These are phyloP conservation scores for Darevskia nairensis DNA, from an alignment of 2,797 vertebrate genomes.

Conservation along the genomic window DNA sequence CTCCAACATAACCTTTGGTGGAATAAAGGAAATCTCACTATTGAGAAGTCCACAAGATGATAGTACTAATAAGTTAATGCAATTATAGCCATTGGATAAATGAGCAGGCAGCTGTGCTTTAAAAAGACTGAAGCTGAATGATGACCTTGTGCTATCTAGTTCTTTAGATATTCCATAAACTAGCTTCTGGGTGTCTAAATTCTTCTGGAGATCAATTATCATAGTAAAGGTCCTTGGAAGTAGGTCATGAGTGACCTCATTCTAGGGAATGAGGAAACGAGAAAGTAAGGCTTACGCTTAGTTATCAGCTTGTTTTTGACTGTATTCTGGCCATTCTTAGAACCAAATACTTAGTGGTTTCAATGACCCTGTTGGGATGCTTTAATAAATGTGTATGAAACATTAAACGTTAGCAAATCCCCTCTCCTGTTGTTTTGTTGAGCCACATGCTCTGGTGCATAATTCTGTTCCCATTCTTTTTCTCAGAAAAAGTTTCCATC, in stretches of 20 bases:
- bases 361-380: neutral
- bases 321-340: neutral
- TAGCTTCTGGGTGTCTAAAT: constrained; percentile 24
- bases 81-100: constrained; percentile 42
- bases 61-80: constrained; percentile 39
- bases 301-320: neutral
- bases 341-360: neutral
- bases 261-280: neutral
- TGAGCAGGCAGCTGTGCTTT: constrained; percentile 37
- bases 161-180: constrained; percentile 8
- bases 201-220: constrained; percentile 13
- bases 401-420: neutral
- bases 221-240: neutral
- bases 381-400: neutral
- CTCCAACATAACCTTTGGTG: constrained; percentile 12
- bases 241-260: neutral
- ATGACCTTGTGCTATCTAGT: constrained; percentile 20
- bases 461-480: neutral
- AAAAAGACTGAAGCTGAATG: neutral
- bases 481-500: constrained; percentile 87
- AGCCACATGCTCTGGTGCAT: neutral
- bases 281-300: neutral
- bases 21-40: constrained; percentile 42
- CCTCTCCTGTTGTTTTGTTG: neutral
- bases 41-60: constrained; percentile 43